A percentile compares a stretch with the other conserved stretches of the same genome.
Conservation (phyloP, 2,797 vertebrate genomes). For the Myotis planiceps region DNA sequence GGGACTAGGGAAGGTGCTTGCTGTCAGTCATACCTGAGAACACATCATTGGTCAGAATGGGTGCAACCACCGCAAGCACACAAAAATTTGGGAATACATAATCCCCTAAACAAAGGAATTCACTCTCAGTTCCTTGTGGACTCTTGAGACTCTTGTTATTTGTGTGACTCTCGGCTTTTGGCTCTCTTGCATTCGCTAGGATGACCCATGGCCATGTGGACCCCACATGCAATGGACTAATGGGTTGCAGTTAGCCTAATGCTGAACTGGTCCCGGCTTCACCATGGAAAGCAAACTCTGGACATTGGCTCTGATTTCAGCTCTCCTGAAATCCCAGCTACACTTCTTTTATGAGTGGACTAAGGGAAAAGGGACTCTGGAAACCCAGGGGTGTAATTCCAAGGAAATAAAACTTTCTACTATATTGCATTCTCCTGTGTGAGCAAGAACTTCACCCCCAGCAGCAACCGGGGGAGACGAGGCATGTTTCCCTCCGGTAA, state of each 20-base stretch:
- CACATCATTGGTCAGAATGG: neutral
- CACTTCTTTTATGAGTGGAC: neutral
- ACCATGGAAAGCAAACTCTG: neutral
- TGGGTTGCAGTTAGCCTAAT: neutral
- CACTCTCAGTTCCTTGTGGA: neutral
- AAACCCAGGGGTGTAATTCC: neutral
- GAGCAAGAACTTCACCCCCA: neutral
- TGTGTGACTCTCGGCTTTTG: neutral
- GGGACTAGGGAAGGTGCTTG: neutral
- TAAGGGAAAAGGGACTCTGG: neutral
- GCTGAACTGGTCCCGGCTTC: neutral
- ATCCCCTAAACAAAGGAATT: neutral
- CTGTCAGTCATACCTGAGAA: neutral
- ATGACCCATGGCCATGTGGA: neutral
- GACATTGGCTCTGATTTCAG: neutral
- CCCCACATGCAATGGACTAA: neutral
- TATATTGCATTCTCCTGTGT: neutral
- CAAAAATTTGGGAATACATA: neutral
- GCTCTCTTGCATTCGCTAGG: neutral
- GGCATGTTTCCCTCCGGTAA: neutral
- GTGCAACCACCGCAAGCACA: neutral
- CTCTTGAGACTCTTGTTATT: neutral
- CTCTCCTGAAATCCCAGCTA: neutral
- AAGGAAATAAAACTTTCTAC: neutral
- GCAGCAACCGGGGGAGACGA: neutral